Conservation (phyloP, 1,140 invertebrate genomes). For the Drosophila tristis region DNA sequence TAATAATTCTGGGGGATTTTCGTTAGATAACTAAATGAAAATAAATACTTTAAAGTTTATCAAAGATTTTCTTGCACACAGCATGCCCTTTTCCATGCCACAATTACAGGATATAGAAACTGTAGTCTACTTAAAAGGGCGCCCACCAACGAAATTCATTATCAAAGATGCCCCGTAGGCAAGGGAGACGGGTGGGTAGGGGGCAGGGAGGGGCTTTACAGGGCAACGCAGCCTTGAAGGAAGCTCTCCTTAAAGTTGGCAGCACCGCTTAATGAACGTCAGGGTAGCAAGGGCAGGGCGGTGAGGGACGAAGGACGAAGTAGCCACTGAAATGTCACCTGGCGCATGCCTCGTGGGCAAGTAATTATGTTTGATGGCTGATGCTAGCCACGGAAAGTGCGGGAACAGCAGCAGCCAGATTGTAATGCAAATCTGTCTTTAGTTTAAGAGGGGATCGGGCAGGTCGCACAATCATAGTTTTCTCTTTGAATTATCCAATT, state of each 20-base stretch:
- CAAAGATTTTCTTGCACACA: too few relatives aligned
- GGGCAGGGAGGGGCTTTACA: neutral
- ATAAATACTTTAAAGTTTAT: neutral
- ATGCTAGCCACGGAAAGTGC: neutral
- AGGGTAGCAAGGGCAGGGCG: neutral
- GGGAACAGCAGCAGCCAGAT: constrained; percentile 30
- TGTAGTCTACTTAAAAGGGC: constrained; percentile 51
- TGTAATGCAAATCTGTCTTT: constrained; percentile 34
- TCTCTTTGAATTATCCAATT: too few relatives aligned
- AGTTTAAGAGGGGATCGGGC: too few relatives aligned
- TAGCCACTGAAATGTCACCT: constrained; percentile 63
- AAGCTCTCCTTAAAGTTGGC: constrained; percentile 56
- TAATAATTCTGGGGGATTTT: too few relatives aligned
- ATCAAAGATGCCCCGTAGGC: constrained; percentile 55
- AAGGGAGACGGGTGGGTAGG: neutral
- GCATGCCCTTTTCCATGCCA: constrained; percentile 4
- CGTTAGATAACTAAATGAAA: too few relatives aligned
- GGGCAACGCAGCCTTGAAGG: neutral
- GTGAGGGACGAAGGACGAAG: neutral
- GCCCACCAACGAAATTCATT: constrained; percentile 57
- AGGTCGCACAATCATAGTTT: too few relatives aligned
- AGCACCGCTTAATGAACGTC: constrained; percentile 51
- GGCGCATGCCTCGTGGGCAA: constrained; percentile 72
- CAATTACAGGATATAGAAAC: constrained; percentile 27
- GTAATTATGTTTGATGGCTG: constrained; percentile 77